Evolutionary conservation across 1,140 invertebrate genomes (phyloP), one percentile per base, ranked within the genome.

Genomic region (Xylocopa sonorina): DNA sequence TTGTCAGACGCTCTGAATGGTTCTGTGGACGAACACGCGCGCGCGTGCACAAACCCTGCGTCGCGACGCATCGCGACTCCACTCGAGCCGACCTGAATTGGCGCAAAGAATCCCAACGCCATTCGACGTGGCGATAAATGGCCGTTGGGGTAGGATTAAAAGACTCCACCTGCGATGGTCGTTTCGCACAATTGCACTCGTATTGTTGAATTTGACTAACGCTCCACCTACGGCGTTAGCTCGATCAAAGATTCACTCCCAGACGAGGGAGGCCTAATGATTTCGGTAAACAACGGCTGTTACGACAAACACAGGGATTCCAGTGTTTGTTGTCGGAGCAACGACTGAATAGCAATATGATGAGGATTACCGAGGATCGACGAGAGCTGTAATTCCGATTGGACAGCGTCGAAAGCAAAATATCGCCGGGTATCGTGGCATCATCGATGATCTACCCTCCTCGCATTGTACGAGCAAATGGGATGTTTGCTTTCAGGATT

Each of bases 311-410:
- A 78, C 41, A 41, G 75, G 53, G 75, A 78, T 71, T 58, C 74
- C 27, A n/a, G 66, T 55, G 75, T 58, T 64, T 68, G 62, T 69
- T 77, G 63, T 69, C 62, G 55, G 21, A 78, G 24, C 55, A 60
- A 55, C n/a, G 66, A 51, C 55, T 78, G 75, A 78, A 69, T 69
- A 78, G 53, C 66, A 78, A 69, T 78, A 78, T 78, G 75, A 78
- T 78, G 75, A 78, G 64, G 75, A 43, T 60, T 78, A 50, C 53
- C 75, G 53, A 41, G 21, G 16, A 27, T 4, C 27, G 38, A 38
- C 4, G 32, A 38, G 0, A 48, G n/a, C 29, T 69, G 64, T 27
- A 34, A 43, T 67, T 66, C 38, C 24, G 32, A 67, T 75, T 64
- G 75, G 41, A 41, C 32, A 10, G 21, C 5, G 29, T 24, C n/a